Evolutionary conservation across 2,797 vertebrate genomes (phyloP).

Genomic region (Semaprochilodus insignis): DNA sequence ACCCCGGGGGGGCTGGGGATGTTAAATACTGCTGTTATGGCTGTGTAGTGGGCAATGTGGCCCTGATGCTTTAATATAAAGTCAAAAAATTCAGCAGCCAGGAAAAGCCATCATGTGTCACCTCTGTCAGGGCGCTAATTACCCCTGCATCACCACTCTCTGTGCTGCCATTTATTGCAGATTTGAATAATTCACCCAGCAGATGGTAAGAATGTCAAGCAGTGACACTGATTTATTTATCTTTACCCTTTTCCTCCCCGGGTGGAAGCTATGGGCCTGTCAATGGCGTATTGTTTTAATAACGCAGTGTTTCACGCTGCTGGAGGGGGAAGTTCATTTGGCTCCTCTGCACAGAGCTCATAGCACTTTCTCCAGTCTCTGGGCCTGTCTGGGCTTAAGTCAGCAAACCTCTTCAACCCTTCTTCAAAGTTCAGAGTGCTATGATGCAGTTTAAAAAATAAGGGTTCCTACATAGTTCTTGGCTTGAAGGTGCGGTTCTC

Average conservation of each 20-base stretch:
- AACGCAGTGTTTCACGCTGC: constrained; percentile 62
- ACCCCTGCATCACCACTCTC: constrained; percentile 82
- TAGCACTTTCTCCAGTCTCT: constrained; percentile 50
- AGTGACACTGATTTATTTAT: constrained; percentile 87
- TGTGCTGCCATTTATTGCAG: constrained; percentile 84
- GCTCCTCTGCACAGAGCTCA: constrained; percentile 70
- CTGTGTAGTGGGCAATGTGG: constrained; percentile 25
- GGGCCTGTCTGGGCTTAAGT: constrained; percentile 23
- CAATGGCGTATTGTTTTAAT: constrained; percentile 81
- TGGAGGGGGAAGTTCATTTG: constrained; percentile 18
- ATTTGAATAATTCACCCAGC: constrained; percentile 87
- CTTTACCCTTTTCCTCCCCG: constrained; percentile 75
- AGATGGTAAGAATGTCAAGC: constrained; percentile 87
- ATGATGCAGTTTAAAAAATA: neutral
- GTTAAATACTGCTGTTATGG: constrained; percentile 54
- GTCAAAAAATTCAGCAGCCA: constrained; percentile 46
- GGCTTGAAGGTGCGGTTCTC: neutral
- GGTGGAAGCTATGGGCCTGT: constrained; percentile 77
- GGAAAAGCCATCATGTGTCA: constrained; percentile 77
- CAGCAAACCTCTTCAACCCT: constrained; percentile 32
- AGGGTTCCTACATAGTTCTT: neutral
- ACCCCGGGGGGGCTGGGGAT: constrained; percentile 46
- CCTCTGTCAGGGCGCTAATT: constrained; percentile 84
- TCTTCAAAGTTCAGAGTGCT: constrained; percentile 12
- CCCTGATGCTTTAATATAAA: constrained; percentile 30